These are phyloP conservation scores for Arrhopalites spinosus DNA, from an alignment of 2,888 invertebrate species.

Conservation along the genomic window DNA sequence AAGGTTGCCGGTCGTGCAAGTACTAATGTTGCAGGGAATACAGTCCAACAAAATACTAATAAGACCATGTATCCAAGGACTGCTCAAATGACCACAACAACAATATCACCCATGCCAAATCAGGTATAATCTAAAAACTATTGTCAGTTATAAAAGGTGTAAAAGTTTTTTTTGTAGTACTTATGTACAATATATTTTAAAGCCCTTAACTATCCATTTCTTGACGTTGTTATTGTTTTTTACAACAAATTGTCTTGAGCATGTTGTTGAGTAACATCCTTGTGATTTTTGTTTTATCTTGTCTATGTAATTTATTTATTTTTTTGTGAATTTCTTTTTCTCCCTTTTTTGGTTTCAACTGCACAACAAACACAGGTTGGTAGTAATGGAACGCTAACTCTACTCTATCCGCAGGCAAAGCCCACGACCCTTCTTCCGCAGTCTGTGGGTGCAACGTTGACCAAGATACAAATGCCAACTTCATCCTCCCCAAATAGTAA, in stretches of 20 bases:
- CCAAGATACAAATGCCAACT: constrained; percentile 44
- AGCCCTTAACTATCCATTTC: no score
- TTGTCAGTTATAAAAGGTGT: neutral
- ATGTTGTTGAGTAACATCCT: neutral
- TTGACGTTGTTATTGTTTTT: neutral
- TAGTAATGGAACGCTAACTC: constrained; percentile 37
- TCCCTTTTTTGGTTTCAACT: constrained; percentile 5
- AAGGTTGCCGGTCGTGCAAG: constrained; percentile 10
- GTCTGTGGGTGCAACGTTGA: constrained; percentile 28
- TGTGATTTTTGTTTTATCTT: constrained; percentile 6
- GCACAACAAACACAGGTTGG: constrained; percentile 14
- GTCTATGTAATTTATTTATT: constrained; percentile 3
- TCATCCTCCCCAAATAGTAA: constrained; percentile 37
- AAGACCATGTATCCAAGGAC: constrained; percentile 31
- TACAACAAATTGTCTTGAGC: no score
- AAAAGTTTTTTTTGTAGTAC: neutral
- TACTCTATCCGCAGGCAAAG: constrained; percentile 35
- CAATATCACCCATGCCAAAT: constrained; percentile 28
- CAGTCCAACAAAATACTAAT: constrained; percentile 7
- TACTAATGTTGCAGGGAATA: constrained; percentile 8
- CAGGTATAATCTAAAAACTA: constrained; percentile 21
- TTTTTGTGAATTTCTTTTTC: constrained; percentile 9
- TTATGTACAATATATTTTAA: no score
- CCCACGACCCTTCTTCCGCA: constrained; percentile 39
- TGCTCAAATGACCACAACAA: constrained; percentile 19